Base-by-base conservation (phyloP, 2,113 vertebrate species). In the Gallinago jamesoni region DNA sequence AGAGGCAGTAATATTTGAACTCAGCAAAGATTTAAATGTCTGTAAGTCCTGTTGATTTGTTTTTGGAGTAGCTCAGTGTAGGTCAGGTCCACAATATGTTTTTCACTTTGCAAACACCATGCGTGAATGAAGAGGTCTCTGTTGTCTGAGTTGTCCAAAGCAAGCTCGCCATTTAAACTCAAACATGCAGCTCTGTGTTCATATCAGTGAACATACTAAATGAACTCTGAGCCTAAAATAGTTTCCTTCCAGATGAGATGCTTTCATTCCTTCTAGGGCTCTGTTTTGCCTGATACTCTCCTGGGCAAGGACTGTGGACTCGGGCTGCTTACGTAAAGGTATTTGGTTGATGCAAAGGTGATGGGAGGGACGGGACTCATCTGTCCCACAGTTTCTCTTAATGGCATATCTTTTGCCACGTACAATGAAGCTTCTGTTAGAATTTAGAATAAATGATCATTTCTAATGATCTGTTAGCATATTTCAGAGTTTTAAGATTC, bases 191-290 rank as follows among this genome's bases (percentile, higher is more conserved):
- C 30, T 23, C 84, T 64, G 43, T 48, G 73, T 45, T 63, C 10
- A 0, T 67, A 37, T 18, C 28, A 6, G 37, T 30, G 74, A 91
- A 28, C 8, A 10, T 1, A 4, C 9, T 43, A 8, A 47, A 55
- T 31, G 43, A 82, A 79, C 33, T 27, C 74, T 82, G 66, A 82
- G 62, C 75, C 67, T 91, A 66, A 81, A 82, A 63, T 1, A 68
- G 47, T 21, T 47, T 81, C 28, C 78, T 78, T 84, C 31, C 45
- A 75, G 75, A 55, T 47, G 21, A 87, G 53, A 48, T 33, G 18
- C 23, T 39, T 79, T 53, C 48, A 24, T 57, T n/a, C 25, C 14
- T 56, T 69, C 33, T 66, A 28, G 68, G 41, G 31, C 25, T 35
- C 0, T 22, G 6, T n/a, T 85, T 48, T 63, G 30, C n/a, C 12